Base-by-base conservation (phyloP, 2,797 vertebrate species). In the Esox lucius region DNA sequence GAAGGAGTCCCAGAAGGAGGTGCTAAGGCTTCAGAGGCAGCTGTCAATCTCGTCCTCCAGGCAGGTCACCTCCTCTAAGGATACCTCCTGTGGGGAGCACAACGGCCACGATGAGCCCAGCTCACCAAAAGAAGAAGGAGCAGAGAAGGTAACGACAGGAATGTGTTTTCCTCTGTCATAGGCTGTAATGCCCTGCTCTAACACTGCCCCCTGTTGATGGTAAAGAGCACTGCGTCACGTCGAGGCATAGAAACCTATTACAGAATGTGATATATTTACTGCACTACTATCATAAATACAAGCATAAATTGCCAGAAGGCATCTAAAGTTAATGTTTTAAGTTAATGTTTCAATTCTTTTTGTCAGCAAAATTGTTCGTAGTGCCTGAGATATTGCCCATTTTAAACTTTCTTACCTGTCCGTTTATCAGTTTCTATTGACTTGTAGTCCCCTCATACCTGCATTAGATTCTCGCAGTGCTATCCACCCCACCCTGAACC, bases 1-100 rank as follows among this genome's bases (percentile, higher is more conserved):
- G 76, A 92, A 93, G 67, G 97, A 97, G 85, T 98, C 98, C 77
- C 98, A 99, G 91, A 94, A 91, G 78, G 98, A 99, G 89, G 98
- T 99, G 61, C 73, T 99, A 76, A 92, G 97, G 70, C 92, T 99
- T 74, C 98, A 99, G 92, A 93, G 96, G 71, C 98, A 99, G 91
- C 95, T 99, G 0, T 96, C 97, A 0, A 90, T 98, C 88, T 90
- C 90, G 62, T 93, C 93, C 3, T 83, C 81, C 72, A 85, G 75
- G 51, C 89, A 87, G 68, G 78, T 76, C 33, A 12, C 65, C 79
- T 74, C 76, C 2, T 24, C 56, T 59, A 59, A 59, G 9, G 9
- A 6, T 0, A 31, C 6, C 19, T 8, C 65, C 19, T 19, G 15
- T 22, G 12, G 67, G 31, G 62, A 31, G 67, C n/a, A 2, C n/a